Percentiles rank a stretch among this genome's conserved stretches.
Evolutionary conservation across 2,888 invertebrate species (phyloP).

Genomic region (Microdon myrmicae): DNA sequence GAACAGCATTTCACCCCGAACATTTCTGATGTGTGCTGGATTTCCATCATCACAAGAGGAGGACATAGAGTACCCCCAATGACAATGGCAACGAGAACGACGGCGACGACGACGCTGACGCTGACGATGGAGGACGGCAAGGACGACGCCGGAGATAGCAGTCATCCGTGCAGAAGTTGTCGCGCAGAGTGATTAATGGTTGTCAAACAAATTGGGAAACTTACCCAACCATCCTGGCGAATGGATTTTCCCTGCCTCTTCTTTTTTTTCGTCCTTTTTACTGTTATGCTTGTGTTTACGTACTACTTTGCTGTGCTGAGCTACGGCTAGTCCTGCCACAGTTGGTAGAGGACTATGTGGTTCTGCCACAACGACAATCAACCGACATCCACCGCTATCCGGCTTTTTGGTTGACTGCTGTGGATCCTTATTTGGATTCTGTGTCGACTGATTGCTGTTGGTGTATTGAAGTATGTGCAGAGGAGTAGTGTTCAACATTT

Average conservation of each 20-base stretch:
- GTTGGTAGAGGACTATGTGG: slow-evolving; percentile 28
- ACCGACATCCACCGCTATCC: slow-evolving; percentile 11
- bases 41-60: slow-evolving; percentile 33
- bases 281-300: slow-evolving; percentile 1
- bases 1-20: slow-evolving; percentile 54
- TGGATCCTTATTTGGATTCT: slow-evolving; percentile 30
- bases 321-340: slow-evolving; percentile 11
- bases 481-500: slow-evolving; percentile 24
- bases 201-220: slow-evolving; percentile 62
- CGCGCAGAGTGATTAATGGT: slow-evolving; percentile 62
- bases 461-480: slow-evolving; percentile 35
- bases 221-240: slow-evolving; percentile 50
- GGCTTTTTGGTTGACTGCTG: slow-evolving; percentile 6
- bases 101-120: slow-evolving; percentile 21
- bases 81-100: slow-evolving; percentile 39
- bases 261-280: slow-evolving; percentile 19
- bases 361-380: slow-evolving; percentile 13
- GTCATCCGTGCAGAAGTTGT: slow-evolving; percentile 62
- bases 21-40: slow-evolving; percentile 48
- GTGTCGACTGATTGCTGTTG: slow-evolving; percentile 8
- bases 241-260: slow-evolving; percentile 50
- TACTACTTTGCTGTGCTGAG: slow-evolving; percentile 9
- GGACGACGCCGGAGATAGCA: slow-evolving; percentile 54
- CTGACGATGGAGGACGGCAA: slow-evolving; percentile 25
- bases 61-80: slow-evolving; percentile 14